Conservation (phyloP, 2,888 invertebrate species). For the Phortica okadai region DNA sequence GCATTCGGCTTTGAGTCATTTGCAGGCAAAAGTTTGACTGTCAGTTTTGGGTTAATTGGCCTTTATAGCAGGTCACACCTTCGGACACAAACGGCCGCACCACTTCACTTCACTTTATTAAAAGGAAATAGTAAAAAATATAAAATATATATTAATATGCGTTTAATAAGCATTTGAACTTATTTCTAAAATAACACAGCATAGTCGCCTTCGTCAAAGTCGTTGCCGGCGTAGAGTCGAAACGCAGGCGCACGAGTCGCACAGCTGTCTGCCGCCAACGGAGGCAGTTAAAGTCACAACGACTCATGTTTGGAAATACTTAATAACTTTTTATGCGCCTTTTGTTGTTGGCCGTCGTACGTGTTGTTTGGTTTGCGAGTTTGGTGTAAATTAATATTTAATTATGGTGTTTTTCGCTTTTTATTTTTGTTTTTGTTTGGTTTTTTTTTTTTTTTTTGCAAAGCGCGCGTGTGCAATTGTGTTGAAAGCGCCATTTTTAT, state of each 20-base stretch:
- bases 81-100: neutral
- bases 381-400: constrained; percentile 73
- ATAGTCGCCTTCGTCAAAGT: constrained; percentile 41
- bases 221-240: constrained; percentile 8
- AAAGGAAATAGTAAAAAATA: neutral
- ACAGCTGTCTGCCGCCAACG: constrained; percentile 18
- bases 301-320: constrained; percentile 35
- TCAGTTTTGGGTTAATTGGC: constrained; percentile 56
- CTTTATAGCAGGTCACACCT: constrained; percentile 48
- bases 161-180: neutral
- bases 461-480: constrained; percentile 32
- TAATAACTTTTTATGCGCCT: constrained; percentile 40
- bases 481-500: constrained; percentile 60
- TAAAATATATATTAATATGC: neutral
- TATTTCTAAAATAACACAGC: constrained; percentile 37
- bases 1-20: neutral
- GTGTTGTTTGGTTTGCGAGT: constrained; percentile 69
- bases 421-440: neutral
- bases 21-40: constrained; percentile 1
- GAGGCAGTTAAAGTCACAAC: constrained; percentile 45
- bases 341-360: constrained; percentile 49
- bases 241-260: constrained; percentile 45
- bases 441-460: no score
- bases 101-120: constrained; percentile 23
- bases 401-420: constrained; percentile 60